phyloP scores from a whole-genome alignment of 1,140 invertebrate species.

The Aethina tumida region DNA sequence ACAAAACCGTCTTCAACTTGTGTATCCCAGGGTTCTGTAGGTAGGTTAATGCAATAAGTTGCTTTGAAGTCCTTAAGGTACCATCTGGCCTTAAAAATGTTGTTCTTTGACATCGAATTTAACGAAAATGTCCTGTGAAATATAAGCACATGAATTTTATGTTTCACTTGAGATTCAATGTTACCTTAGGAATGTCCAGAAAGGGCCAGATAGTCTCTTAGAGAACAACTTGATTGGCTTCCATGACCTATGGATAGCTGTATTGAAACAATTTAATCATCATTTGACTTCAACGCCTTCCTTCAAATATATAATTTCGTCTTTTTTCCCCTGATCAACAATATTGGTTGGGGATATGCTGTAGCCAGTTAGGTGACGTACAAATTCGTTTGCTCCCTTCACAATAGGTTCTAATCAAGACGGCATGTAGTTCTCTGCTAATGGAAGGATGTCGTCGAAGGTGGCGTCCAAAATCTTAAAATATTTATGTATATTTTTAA shows the following conservation, averaged over 20 bases:
- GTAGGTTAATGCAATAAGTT: slow-evolving; percentile 76
- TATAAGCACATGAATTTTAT: no score
- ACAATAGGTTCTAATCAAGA: slow-evolving; percentile 57
- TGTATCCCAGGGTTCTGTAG: slow-evolving; percentile 45
- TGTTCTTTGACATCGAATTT: slow-evolving; percentile 22
- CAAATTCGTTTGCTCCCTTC: slow-evolving; percentile 68
- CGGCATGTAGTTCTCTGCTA: slow-evolving; percentile 80
- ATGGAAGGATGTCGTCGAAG: slow-evolving; percentile 85
- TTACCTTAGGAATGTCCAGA: slow-evolving; percentile 21
- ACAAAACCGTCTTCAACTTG: slow-evolving; percentile 28
- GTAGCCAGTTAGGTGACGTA: slow-evolving; percentile 62
- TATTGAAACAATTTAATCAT: slow-evolving; percentile 60
- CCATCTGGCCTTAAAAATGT: slow-evolving; percentile 58
- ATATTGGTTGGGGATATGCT: slow-evolving; percentile 71
- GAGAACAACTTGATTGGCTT: slow-evolving; percentile 40
- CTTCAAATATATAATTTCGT: slow-evolving; percentile 78
- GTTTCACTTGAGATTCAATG: no score
- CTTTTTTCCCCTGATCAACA: slow-evolving; percentile 75
- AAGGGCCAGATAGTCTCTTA: slow-evolving; percentile 47
- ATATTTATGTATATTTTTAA: slow-evolving; percentile 12
- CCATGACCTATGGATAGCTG: slow-evolving; percentile 66
- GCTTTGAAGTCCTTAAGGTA: slow-evolving; percentile 80
- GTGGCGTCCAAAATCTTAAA: slow-evolving; percentile 76
- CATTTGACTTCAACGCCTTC: slow-evolving; percentile 80
- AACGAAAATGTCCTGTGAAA: slow-evolving; percentile 25